These are phyloP conservation scores for Periophthalmus modestus DNA, from an alignment of 2,113 vertebrate genomes.

Conservation along the genomic window DNA sequence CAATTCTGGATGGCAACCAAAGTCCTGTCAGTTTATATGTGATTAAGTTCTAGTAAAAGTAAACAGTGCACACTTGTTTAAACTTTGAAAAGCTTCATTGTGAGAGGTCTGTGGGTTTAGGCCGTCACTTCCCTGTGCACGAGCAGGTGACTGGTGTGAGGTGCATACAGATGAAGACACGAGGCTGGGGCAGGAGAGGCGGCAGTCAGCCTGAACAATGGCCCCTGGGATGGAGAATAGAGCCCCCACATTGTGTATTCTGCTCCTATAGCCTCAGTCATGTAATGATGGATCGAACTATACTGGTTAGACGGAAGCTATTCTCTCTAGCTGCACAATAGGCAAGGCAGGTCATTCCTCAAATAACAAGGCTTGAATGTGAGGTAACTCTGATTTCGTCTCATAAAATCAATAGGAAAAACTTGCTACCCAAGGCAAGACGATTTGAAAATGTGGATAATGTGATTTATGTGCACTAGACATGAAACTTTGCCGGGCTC, in stretches of 20 bases:
- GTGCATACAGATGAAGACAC: slow-evolving; percentile 59
- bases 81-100: slow-evolving; percentile 14
- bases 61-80: slow-evolving; percentile 7
- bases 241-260: slow-evolving; percentile 58
- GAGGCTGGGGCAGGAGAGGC: slow-evolving; percentile 16
- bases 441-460: neutral
- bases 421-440: slow-evolving; percentile 1
- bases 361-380: neutral
- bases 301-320: slow-evolving; percentile 24
- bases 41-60: neutral
- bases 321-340: slow-evolving; percentile 29
- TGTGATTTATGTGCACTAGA: slow-evolving; percentile 13
- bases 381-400: slow-evolving; percentile 28
- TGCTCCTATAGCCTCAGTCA: slow-evolving; percentile 44
- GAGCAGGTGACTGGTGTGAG: slow-evolving; percentile 59
- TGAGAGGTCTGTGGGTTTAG: slow-evolving; percentile 12
- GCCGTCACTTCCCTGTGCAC: slow-evolving; percentile 17
- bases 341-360: slow-evolving; percentile 22
- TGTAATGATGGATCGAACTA: slow-evolving; percentile 59
- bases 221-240: slow-evolving; percentile 33
- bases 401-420: slow-evolving; percentile 34
- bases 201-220: slow-evolving; percentile 53
- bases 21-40: neutral
- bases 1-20: slow-evolving; percentile 3
- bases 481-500: slow-evolving; percentile 40